phyloP scores from a whole-genome alignment of 2,888 invertebrate genomes.

The Dione vanillae region DNA sequence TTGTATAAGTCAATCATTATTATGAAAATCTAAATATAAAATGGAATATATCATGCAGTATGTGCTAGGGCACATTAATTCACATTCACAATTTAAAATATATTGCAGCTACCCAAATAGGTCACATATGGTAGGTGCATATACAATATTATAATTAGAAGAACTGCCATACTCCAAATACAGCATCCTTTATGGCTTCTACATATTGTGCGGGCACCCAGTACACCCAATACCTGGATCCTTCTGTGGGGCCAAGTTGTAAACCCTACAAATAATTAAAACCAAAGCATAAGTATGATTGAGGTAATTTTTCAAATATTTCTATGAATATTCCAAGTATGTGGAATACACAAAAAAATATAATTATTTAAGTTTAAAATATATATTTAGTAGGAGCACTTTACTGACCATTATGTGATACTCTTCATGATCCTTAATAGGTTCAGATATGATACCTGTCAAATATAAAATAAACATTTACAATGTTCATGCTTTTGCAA shows the following conservation, averaged over 20 bases:
- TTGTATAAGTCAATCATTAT: constrained; percentile 40
- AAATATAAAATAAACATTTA: constrained; percentile 22
- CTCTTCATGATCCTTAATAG: constrained; percentile 94
- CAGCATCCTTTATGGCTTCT: constrained; percentile 95
- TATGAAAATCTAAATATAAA: constrained; percentile 44
- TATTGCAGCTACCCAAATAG: constrained; percentile 79
- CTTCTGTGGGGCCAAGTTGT: constrained; percentile 95
- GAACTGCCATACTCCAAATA: constrained; percentile 93
- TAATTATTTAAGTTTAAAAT: not conserved
- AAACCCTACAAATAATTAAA: constrained; percentile 86
- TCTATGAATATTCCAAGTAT: not conserved
- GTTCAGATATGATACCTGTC: constrained; percentile 87
- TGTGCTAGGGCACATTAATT: constrained; percentile 47
- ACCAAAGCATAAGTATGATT: not conserved
- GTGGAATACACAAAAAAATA: not conserved
- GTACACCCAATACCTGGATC: constrained; percentile 96
- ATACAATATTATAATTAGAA: constrained; percentile 79
- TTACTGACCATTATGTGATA: constrained; percentile 93
- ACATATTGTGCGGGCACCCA: constrained; percentile 97
- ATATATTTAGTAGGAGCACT: not conserved
- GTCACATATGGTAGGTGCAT: constrained; percentile 62
- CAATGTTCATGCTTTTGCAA: not conserved
- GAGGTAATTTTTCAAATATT: not conserved
- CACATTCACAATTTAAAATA: constrained; percentile 61
- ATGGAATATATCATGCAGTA: constrained; percentile 36